Percentiles rank a stretch among this genome's conserved stretches.
Evolutionary conservation across 2,113 vertebrate species (phyloP).

Genomic region (Campylorhamphus procurvoides): DNA sequence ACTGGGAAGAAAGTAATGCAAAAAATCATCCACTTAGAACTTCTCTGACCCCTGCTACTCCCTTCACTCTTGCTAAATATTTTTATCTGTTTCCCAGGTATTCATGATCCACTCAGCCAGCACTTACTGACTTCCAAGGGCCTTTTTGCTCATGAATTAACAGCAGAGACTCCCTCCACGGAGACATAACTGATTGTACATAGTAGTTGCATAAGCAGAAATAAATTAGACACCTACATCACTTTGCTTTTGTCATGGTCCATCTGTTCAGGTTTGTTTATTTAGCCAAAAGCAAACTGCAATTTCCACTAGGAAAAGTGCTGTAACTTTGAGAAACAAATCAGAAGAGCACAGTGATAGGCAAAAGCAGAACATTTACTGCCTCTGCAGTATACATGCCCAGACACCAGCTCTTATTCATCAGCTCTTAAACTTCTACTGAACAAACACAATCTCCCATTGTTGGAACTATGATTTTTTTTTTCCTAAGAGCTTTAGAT

Average conservation of each 20-base stretch:
- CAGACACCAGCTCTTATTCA: background rate
- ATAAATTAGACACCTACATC: background rate
- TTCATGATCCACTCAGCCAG: background rate
- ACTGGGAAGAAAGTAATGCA: background rate
- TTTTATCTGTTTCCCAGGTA: background rate
- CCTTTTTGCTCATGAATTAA: background rate
- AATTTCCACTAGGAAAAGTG: background rate
- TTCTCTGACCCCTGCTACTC: background rate
- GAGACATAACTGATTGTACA: background rate
- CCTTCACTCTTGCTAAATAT: background rate
- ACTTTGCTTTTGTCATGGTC: background rate
- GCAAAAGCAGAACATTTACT: background rate
- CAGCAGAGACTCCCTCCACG: background rate
- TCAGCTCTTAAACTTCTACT: background rate
- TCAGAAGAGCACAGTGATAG: background rate
- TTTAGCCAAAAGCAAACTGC: background rate
- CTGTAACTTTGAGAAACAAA: background rate
- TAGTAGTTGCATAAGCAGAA: background rate
- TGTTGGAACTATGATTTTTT: background rate
- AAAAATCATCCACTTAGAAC: background rate
- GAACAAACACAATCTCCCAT: background rate
- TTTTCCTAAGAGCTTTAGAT: background rate
- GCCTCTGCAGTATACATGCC: background rate
- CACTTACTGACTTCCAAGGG: background rate
- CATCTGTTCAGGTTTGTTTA: conserved; percentile 17